Conservation (phyloP, 2,888 invertebrate genomes). For the Phalera bucephala region DNA sequence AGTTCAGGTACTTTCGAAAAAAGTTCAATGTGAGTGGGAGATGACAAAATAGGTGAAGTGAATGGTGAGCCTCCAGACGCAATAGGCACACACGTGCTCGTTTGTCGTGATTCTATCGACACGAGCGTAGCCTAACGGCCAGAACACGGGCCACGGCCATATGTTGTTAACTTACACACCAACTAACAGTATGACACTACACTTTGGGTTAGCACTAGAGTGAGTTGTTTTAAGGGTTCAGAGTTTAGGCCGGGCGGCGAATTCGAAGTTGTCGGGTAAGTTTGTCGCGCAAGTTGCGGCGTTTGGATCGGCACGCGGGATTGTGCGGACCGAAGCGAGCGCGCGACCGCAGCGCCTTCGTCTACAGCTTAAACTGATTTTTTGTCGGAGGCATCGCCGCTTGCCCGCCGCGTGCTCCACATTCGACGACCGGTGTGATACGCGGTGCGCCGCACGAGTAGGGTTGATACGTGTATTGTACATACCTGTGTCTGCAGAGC, state of each 20-base stretch:
- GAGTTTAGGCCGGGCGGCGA: slow-evolving; percentile 10
- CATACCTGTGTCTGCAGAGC: slow-evolving; percentile 5
- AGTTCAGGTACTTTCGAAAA: slow-evolving; percentile 52
- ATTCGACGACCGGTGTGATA: slow-evolving; percentile 78
- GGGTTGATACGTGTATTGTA: slow-evolving; percentile 32
- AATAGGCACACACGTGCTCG: slow-evolving; percentile 73
- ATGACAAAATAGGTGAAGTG: slow-evolving; percentile 74
- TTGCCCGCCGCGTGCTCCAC: slow-evolving; percentile 69
- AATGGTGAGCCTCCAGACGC: slow-evolving; percentile 72
- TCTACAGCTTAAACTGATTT: slow-evolving; percentile 81
- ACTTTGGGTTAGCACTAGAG: slow-evolving; percentile 48
- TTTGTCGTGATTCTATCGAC: slow-evolving; percentile 67
- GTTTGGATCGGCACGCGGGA: slow-evolving; percentile 30
- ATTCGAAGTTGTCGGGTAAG: slow-evolving; percentile 30
- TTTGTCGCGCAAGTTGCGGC: slow-evolving; percentile 32
- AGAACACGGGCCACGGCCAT: slow-evolving; percentile 71
- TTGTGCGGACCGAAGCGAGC: slow-evolving; percentile 43
- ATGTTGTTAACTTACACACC: slow-evolving; percentile 73
- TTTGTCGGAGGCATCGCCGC: slow-evolving; percentile 79
- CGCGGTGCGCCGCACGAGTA: slow-evolving; percentile 53
- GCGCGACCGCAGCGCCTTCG: slow-evolving; percentile 70
- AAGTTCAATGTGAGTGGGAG: slow-evolving; percentile 56
- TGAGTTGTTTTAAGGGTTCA: slow-evolving; percentile 12
- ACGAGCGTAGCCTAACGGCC: slow-evolving; percentile 52
- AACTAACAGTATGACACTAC: slow-evolving; percentile 62